Base-by-base conservation (phyloP, 2,888 invertebrate genomes). In the Athetis lepigone region DNA sequence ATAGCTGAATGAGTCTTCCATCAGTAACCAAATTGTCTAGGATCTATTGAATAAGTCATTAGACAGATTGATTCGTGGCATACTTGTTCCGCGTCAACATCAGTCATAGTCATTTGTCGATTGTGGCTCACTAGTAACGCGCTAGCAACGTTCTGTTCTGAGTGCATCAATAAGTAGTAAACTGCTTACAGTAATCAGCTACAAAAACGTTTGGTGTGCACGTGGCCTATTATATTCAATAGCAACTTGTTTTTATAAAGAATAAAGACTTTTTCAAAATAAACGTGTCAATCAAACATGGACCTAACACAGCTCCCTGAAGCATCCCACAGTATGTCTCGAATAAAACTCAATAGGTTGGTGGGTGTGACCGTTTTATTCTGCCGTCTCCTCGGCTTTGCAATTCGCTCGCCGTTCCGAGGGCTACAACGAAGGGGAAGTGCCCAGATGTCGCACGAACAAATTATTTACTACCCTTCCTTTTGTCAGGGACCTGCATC, bases 401-500 rank as follows among this genome's bases (percentile, higher is more conserved):
- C 84, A 83, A 81, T 85, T 84, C 86, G 83, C 83, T 81, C 83
- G 82, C 77, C 71, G 74, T 78, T 75, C 68, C 58, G 61, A 74
- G 83, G 86, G 81, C 85, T 83, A 94, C 94, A 94, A 80, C 82
- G 86, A 94, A 94, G 85, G 91, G 94, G 94, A 88, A 88, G 94
- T 87, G 74, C 91, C 92, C 94, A 92, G 92, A 92, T 94, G 94
- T 94, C 94, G 88, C 86, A 68, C 83, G 84, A 85, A 85, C 92
- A 92, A 93, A 94, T 94, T 94, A 94, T 94, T 94, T 93, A 94
- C 94, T 90, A 88, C 90, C 88, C 83, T 81, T 85, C 88, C 90
- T 90, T 92, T 92, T 89, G 90, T 89, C 83, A 79, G 74, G 77
- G 73, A 71, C 82, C 81, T 86, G 88, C 88, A 88, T 87, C 86